Evolutionary conservation across 2,797 vertebrate genomes (phyloP).

Genomic region (Tinamus major): DNA sequence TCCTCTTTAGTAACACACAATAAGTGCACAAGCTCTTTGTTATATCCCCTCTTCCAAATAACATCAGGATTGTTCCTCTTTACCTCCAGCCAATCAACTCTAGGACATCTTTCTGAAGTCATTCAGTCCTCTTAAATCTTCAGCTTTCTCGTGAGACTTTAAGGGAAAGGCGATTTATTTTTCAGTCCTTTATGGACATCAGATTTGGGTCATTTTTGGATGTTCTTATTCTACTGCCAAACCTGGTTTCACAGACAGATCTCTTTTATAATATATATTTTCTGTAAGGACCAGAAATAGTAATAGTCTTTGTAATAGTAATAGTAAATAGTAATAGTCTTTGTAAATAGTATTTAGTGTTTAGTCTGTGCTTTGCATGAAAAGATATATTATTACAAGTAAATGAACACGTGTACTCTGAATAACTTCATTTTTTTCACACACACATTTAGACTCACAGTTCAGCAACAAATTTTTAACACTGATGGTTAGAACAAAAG

Average conservation of each 20-base stretch:
- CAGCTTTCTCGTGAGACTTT: not conserved
- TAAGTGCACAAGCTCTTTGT: fast-evolving
- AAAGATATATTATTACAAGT: not conserved
- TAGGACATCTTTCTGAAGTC: not conserved
- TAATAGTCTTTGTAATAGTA: too few relatives aligned
- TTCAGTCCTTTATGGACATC: not conserved
- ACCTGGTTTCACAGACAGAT: not conserved
- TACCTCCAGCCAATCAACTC: not conserved
- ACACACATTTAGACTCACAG: fast-evolving
- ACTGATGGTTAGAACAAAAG: not conserved
- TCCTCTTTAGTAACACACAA: not conserved
- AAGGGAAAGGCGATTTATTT: not conserved
- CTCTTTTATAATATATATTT: not conserved
- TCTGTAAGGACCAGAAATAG: not conserved
- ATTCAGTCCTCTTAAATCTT: not conserved
- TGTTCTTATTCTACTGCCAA: not conserved
- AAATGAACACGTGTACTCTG: not conserved
- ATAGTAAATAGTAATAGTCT: too few relatives aligned
- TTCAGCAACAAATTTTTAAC: not conserved
- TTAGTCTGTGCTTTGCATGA: not conserved
- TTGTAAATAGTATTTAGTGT: not conserved
- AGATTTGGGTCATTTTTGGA: not conserved
- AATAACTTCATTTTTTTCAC: not conserved
- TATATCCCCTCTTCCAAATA: not conserved
- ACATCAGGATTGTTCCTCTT: not conserved